Evolutionary conservation across 2,113 vertebrate species (phyloP).

Genomic region (Calypte anna): DNA sequence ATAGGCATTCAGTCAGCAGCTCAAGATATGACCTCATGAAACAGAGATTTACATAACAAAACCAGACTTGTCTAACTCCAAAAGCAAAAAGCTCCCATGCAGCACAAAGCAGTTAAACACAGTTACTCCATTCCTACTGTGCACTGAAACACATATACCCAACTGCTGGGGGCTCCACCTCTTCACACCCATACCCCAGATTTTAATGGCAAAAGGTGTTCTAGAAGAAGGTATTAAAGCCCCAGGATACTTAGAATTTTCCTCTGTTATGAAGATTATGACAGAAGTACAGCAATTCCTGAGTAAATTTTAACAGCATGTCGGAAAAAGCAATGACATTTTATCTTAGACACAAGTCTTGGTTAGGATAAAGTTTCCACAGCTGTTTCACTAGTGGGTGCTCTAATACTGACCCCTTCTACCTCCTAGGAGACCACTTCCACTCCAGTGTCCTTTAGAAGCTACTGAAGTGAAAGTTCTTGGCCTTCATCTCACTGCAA

Average conservation of each 20-base stretch:
- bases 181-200: fast-evolving
- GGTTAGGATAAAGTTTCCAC: not conserved
- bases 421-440: not conserved
- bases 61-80: not conserved
- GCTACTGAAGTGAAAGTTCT: conserved; percentile 15
- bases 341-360: not conserved
- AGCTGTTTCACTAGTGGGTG: not conserved
- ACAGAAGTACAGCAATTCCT: not conserved
- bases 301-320: not conserved
- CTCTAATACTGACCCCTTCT: not conserved
- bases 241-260: not conserved
- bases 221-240: not conserved
- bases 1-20: not conserved
- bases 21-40: not conserved
- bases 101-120: not conserved
- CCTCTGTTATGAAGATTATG: not conserved
- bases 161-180: not conserved
- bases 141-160: not conserved
- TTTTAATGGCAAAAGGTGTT: not conserved
- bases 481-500: not conserved
- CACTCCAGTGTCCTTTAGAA: conserved; percentile 10
- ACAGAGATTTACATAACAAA: not conserved
- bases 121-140: not conserved
- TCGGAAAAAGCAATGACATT: conserved; percentile 34
- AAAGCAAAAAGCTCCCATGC: not conserved